A percentile compares a stretch with the other conserved stretches of the same genome.
Evolutionary conservation across 2,113 vertebrate species (phyloP).

Genomic region (Anolis carolinensis): DNA sequence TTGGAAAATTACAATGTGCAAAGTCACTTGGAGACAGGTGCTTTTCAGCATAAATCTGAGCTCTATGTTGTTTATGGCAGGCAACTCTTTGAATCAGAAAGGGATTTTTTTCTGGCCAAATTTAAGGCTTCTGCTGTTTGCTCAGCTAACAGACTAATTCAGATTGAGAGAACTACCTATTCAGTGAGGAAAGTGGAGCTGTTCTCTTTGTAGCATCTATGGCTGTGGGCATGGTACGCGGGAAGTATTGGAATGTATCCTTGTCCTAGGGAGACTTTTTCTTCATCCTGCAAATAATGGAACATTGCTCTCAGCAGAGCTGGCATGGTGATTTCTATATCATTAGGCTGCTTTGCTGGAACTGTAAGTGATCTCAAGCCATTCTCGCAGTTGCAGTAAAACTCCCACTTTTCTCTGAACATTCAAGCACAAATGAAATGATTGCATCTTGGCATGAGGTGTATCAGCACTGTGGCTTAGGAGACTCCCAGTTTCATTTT

Average conservation of each 20-base stretch:
- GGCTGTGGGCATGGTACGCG: background rate
- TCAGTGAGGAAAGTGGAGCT: background rate
- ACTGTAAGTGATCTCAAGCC: background rate
- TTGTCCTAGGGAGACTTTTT: slow-evolving; percentile 4
- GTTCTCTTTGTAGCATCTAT: background rate
- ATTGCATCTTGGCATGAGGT: background rate
- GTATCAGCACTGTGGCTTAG: slow-evolving; percentile 2
- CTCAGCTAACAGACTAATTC: slow-evolving; percentile 17
- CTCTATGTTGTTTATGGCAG: background rate
- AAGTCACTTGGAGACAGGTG: background rate
- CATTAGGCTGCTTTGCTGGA: slow-evolving; percentile 12
- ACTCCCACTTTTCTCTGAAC: slow-evolving; percentile 9
- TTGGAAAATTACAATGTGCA: background rate
- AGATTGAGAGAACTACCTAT: background rate
- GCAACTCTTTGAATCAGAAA: slow-evolving; percentile 26
- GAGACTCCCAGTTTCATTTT: background rate
- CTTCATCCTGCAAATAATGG: background rate
- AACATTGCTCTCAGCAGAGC: slow-evolving; percentile 14
- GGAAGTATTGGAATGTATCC: background rate
- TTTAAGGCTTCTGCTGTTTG: slow-evolving; percentile 25
- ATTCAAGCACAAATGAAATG: background rate
- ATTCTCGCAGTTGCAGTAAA: slow-evolving; percentile 20
- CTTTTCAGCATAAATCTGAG: background rate
- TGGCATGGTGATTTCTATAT: background rate
- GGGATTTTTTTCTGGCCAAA: background rate